phyloP scores from a whole-genome alignment of 2,797 vertebrate genomes.

The Spea hammondii region DNA sequence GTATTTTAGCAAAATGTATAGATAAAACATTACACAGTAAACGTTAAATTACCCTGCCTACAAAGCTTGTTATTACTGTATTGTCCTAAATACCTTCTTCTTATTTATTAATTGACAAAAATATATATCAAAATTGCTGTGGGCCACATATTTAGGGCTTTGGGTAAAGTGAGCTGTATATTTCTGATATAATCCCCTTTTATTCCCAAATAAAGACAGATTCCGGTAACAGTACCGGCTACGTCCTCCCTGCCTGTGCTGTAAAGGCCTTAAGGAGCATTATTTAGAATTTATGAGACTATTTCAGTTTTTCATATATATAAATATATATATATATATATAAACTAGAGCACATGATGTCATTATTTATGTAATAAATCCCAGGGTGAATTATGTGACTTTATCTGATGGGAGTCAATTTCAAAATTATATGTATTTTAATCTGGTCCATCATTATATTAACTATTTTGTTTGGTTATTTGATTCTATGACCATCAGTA shows the following conservation, averaged over 20 bases:
- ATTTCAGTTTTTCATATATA: background rate
- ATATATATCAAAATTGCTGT: background rate
- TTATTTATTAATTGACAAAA: no score
- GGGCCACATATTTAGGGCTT: background rate
- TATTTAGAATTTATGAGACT: background rate
- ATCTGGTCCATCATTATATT: background rate
- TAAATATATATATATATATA: no score
- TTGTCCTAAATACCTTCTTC: no score
- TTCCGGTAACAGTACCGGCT: background rate
- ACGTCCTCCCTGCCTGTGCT: background rate
- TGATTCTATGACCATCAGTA: conserved; percentile 12
- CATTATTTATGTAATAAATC: background rate
- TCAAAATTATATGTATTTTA: background rate
- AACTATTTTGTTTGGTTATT: conserved; percentile 5
- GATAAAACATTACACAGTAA: no score
- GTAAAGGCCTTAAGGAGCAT: background rate
- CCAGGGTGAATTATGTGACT: background rate
- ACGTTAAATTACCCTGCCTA: no score
- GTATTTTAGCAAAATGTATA: no score
- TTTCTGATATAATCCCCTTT: background rate
- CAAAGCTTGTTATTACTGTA: no score
- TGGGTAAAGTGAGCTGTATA: background rate
- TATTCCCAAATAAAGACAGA: background rate
- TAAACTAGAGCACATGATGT: background rate
- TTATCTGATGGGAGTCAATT: background rate